Evolutionary conservation across 2,113 vertebrate genomes (phyloP), one percentile per base, ranked within the genome.

Genomic region (Chauna torquata): DNA sequence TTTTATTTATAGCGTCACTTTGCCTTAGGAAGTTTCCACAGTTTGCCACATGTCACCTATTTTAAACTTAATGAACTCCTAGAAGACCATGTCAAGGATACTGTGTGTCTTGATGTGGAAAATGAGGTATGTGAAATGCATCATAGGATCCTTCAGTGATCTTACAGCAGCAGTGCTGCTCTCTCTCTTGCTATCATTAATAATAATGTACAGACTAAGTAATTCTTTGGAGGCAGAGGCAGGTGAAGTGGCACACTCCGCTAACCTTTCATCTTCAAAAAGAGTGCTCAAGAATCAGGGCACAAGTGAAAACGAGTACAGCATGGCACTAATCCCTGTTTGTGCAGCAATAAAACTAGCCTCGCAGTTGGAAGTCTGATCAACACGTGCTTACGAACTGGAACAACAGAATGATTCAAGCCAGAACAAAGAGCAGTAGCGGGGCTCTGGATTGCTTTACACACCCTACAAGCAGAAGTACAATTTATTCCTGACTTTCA

Each of bases 391-490:
- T 42, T 72, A 57, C 1, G 0, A 30, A 23, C 18, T 32, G 86
- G 55, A 93, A 95, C 88, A 95, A 93, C 76, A 65, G 88, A 70
- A 9, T 32, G 97, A 96, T 91, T 96, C 91, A 94, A 61, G 77
- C 16, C 83, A 87, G 88, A 92, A 94, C 88, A 96, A 96, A 96
- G 91, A 55, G 12, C 2, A 4, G 72, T 24, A 81, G 80, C 94
- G 88, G 77, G 74, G 49, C 52, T 89, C 40, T 91, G 86, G 92
- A 85, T 69, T 86, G 68, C 81, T 94, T 69, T 76, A 85, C 92
- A 87, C 74, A 83, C 38, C 38, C 85, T 81, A 86, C 88, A 84
- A 86, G 66, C 69, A 89, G 65, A 91, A 87, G 49, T 45, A 61
- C 80, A 89, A 82, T 82, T 87, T 82, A 64, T 78, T 85, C 66